These are phyloP conservation scores for Battus philenor DNA, from an alignment of 1,140 invertebrate species.

Conservation along the genomic window DNA sequence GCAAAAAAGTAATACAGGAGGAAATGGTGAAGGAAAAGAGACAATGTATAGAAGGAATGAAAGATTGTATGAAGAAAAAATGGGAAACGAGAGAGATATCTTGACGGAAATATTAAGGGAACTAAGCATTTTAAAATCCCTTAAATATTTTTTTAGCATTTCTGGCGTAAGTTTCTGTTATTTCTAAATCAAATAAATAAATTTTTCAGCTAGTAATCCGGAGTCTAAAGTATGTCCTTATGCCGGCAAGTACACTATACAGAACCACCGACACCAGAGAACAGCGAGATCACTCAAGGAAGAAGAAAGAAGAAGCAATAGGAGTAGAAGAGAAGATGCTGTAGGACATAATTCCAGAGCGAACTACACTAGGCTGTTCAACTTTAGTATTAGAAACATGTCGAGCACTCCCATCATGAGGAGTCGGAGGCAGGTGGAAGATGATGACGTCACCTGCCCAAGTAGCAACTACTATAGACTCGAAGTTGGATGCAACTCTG, in stretches of 20 bases:
- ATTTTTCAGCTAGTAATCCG: constrained; percentile 81
- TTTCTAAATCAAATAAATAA: too few species aligned
- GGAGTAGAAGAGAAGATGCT: constrained; percentile 41
- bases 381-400: constrained; percentile 68
- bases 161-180: too few species aligned
- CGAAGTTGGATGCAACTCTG: constrained; percentile 82
- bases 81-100: too few species aligned
- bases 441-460: constrained; percentile 46
- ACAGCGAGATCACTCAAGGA: constrained; percentile 36
- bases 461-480: constrained; percentile 77
- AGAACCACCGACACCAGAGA: constrained; percentile 72
- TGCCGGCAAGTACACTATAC: constrained; percentile 83
- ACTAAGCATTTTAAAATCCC: too few species aligned
- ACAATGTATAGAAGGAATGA: too few species aligned
- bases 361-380: constrained; percentile 64
- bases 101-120: too few species aligned
- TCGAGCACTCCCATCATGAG: constrained; percentile 51
- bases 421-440: constrained; percentile 43
- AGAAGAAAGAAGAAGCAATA: constrained; percentile 5
- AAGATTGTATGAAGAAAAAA: too few species aligned
- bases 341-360: constrained; percentile 57
- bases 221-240: constrained; percentile 84
- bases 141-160: too few species aligned
- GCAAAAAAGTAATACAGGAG: too few species aligned
- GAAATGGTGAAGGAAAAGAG: too few species aligned